These are phyloP conservation scores for Dallia pectoralis DNA, from an alignment of 2,797 vertebrate species.

Conservation along the genomic window DNA sequence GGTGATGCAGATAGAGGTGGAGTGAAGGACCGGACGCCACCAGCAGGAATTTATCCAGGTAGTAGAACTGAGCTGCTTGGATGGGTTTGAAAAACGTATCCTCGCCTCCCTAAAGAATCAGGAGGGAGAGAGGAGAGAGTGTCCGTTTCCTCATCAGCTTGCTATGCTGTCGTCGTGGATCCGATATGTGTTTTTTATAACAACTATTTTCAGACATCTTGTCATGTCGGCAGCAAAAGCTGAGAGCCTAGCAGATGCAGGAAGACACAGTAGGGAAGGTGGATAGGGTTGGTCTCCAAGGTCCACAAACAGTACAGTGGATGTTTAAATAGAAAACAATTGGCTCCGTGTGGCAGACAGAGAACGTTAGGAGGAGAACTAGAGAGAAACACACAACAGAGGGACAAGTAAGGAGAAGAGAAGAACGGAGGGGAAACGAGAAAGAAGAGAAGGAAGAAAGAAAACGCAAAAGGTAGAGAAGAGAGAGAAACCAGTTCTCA, in stretches of 20 bases:
- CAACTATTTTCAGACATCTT: neutral
- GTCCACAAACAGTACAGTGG: too few relatives aligned
- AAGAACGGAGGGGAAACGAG: neutral
- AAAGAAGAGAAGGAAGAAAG: neutral
- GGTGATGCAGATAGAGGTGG: constrained; percentile 73
- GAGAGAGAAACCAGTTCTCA: neutral
- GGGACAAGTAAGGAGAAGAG: neutral
- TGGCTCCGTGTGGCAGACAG: neutral
- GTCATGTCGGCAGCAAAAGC: neutral
- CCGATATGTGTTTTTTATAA: constrained; percentile 1
- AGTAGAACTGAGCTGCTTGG: constrained; percentile 85
- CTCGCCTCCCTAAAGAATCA: constrained; percentile 64
- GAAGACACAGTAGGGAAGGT: too few relatives aligned
- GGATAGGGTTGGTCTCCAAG: too few relatives aligned
- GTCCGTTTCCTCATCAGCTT: constrained; percentile 18
- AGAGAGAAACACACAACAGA: neutral
- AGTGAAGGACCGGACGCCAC: constrained; percentile 79
- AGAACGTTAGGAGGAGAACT: neutral
- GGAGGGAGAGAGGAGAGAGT: constrained; percentile 8
- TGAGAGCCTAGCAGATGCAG: neutral
- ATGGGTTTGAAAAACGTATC: constrained; percentile 71
- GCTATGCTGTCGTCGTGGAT: neutral
- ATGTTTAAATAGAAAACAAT: too few relatives aligned
- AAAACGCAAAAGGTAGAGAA: neutral
- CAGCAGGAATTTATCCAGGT: constrained; percentile 85